Percentiles rank a stretch among this genome's conserved stretches.
These are phyloP conservation scores for Troilus luridus DNA, from an alignment of 2,888 invertebrate genomes.

Conservation along the genomic window DNA sequence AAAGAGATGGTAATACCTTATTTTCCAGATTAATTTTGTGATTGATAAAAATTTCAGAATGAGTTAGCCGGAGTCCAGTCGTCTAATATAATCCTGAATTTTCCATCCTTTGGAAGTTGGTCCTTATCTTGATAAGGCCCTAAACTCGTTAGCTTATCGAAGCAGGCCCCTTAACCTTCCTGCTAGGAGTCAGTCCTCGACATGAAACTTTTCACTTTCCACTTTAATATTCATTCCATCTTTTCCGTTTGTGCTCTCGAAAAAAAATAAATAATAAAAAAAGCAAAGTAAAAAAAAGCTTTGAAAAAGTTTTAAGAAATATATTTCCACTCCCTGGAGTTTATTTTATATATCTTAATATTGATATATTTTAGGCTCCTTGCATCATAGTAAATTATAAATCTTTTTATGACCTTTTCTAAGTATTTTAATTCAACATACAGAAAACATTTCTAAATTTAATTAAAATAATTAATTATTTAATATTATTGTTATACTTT, in stretches of 20 bases:
- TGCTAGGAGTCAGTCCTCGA: background rate
- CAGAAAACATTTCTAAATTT: too few species aligned
- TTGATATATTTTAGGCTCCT: background rate
- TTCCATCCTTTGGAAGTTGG: constrained; percentile 28
- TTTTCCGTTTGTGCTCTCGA: background rate
- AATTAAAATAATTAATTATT: too few species aligned
- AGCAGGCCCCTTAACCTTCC: constrained; percentile 15
- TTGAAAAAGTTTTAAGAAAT: background rate
- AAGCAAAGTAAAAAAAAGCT: background rate
- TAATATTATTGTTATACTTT: too few species aligned
- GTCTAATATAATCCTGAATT: constrained; percentile 16
- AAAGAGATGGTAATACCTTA: background rate
- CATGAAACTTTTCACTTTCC: constrained; percentile 35
- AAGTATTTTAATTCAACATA: too few species aligned
- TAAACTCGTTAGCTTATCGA: constrained; percentile 34
- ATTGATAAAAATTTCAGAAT: background rate
- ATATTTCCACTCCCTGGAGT: background rate
- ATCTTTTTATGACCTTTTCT: too few species aligned
- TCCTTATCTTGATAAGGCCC: constrained; percentile 43
- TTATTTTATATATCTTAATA: background rate
- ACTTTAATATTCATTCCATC: constrained; percentile 44
- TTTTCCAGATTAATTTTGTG: background rate
- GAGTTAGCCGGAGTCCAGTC: constrained; percentile 2
- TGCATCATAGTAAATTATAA: background rate
- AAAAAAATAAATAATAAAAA: background rate